A percentile compares a stretch with the other conserved stretches of the same genome.
These are phyloP conservation scores for Talpa occidentalis DNA, from an alignment of 2,113 vertebrate genomes.

Conservation along the genomic window DNA sequence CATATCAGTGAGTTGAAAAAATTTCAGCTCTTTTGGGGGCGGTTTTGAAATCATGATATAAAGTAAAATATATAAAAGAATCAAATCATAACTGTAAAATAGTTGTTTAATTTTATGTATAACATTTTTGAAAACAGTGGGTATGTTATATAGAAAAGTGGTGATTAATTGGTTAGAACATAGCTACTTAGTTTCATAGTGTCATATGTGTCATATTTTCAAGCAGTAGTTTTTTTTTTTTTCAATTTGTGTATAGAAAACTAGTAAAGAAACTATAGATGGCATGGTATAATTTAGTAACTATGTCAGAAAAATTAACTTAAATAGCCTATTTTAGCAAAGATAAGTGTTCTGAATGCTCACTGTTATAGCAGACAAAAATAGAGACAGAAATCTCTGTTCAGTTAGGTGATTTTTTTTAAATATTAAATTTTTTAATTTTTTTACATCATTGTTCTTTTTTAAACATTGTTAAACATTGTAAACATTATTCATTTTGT, in stretches of 20 bases:
- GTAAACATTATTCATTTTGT: too few species aligned
- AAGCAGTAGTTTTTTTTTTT: neutral
- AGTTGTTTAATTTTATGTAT: conserved; percentile 7
- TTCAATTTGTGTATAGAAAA: neutral
- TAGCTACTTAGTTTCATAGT: neutral
- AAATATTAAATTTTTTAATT: too few species aligned
- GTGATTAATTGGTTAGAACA: neutral
- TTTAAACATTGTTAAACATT: too few species aligned
- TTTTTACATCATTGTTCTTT: too few species aligned
- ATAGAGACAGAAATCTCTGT: neutral
- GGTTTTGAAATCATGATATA: conserved; percentile 7
- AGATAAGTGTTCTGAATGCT: neutral
- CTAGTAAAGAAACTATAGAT: neutral
- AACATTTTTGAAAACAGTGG: neutral
- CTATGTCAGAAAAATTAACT: neutral
- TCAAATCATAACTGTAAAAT: neutral
- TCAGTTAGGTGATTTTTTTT: neutral
- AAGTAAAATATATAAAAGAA: conserved; percentile 5
- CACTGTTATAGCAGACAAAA: neutral
- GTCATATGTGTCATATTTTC: neutral
- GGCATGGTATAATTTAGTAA: neutral
- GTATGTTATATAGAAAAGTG: neutral
- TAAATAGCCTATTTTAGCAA: neutral
- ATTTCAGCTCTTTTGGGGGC: neutral
- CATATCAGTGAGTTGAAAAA: neutral